These are phyloP conservation scores for Nycticebus coucang DNA, from an alignment of 2,113 vertebrate species.

Conservation along the genomic window DNA sequence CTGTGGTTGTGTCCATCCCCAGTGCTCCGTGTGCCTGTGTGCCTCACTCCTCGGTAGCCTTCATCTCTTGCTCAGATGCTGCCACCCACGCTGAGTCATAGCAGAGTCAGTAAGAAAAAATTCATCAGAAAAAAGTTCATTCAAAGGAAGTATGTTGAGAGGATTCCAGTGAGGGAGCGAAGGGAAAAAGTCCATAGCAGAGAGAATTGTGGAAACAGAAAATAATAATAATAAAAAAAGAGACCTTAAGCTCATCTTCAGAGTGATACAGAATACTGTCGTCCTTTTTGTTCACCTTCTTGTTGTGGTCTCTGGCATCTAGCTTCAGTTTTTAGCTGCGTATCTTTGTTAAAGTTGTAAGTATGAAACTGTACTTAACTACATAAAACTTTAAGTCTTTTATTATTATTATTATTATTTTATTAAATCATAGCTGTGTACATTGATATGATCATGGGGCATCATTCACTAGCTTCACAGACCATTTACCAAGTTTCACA, in stretches of 20 bases:
- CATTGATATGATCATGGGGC: no score
- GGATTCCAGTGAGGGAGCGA: not conserved
- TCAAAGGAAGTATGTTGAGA: not conserved
- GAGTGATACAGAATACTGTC: not conserved
- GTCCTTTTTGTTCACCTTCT: not conserved
- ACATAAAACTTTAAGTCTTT: not conserved
- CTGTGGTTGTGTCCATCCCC: not conserved
- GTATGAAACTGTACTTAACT: not conserved
- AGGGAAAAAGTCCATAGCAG: not conserved
- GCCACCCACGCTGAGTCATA: not conserved
- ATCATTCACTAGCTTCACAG: no score
- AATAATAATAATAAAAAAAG: not conserved
- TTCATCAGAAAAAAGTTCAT: not conserved
- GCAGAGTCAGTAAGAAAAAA: not conserved
- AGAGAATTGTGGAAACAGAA: not conserved
- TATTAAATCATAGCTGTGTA: no score
- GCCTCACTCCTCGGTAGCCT: not conserved
- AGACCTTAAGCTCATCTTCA: not conserved
- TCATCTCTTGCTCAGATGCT: not conserved
- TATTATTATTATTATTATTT: no score
- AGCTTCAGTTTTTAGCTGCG: not conserved
- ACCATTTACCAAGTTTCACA: no score
- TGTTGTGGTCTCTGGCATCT: not conserved
- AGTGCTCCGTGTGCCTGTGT: not conserved
- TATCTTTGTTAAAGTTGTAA: not conserved